Conservation (phyloP, 2,888 invertebrate genomes). For the Eristalis intricaria region DNA sequence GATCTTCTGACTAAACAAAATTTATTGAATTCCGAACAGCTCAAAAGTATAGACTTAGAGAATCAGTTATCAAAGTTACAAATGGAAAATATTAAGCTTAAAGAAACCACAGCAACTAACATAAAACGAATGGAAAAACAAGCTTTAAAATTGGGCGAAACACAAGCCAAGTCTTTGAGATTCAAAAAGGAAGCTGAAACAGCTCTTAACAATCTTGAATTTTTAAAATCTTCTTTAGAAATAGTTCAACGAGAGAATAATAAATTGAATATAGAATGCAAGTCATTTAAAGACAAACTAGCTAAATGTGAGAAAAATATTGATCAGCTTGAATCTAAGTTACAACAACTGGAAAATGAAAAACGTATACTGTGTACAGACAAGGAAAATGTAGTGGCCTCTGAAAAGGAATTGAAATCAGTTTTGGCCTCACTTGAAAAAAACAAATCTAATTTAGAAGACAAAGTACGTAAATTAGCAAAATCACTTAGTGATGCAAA, state of each 20-base stretch:
- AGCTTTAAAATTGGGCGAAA: conserved; percentile 75
- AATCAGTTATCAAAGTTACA: conserved; percentile 57
- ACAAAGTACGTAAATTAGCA: conserved; percentile 73
- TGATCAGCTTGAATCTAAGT: conserved; percentile 72
- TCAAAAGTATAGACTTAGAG: conserved; percentile 62
- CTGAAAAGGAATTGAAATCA: conserved; percentile 73
- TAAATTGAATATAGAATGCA: conserved; percentile 69
- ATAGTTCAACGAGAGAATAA: conserved; percentile 72
- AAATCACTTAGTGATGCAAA: conserved; percentile 56
- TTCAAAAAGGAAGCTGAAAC: conserved; percentile 74
- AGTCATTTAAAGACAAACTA: conserved; percentile 73
- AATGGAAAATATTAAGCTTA: conserved; percentile 72
- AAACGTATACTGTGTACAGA: conserved; percentile 65
- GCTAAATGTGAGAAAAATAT: conserved; percentile 67
- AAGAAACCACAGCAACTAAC: conserved; percentile 62
- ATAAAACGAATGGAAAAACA: conserved; percentile 75
- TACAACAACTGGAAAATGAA: conserved; percentile 69
- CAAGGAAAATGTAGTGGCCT: conserved; percentile 72
- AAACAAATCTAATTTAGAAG: conserved; percentile 73
- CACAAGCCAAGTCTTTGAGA: conserved; percentile 73
- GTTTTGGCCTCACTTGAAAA: conserved; percentile 74
- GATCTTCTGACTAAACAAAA: conserved; percentile 71
- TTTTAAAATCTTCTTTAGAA: conserved; percentile 55
- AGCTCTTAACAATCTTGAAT: conserved; percentile 64
- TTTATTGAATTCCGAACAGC: conserved; percentile 71